Percentiles rank a stretch among this genome's conserved stretches.
Conservation (phyloP, 1,140 invertebrate genomes). For the Hylaeus volcanicus region DNA sequence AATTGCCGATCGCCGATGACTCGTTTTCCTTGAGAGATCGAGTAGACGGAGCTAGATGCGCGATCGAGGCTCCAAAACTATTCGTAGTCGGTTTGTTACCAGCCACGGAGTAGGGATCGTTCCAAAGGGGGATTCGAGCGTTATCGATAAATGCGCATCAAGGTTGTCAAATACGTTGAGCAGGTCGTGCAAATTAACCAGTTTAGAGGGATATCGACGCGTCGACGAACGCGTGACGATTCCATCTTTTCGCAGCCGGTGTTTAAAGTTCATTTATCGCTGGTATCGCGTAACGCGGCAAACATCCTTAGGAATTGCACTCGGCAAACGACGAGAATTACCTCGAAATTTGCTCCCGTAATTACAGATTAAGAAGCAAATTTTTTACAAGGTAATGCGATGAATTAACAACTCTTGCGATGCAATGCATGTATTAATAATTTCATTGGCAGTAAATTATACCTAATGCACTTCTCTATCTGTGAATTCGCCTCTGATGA, state of each 20-base stretch:
- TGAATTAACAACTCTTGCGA: no score
- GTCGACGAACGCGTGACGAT: background rate
- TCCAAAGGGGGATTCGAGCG: background rate
- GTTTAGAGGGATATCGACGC: background rate
- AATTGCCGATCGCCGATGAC: background rate
- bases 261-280: slow-evolving; percentile 15
- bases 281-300: background rate
- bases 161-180: slow-evolving; percentile 20
- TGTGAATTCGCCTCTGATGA: no score
- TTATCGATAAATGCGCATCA: slow-evolving; percentile 16
- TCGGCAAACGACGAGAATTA: no score
- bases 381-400: no score
- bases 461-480: no score
- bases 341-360: no score
- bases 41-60: background rate
- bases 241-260: background rate
- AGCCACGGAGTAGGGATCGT: background rate
- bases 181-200: background rate
- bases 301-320: background rate
- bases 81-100: background rate
- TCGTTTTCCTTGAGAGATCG: slow-evolving; percentile 45
- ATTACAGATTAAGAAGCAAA: no score
- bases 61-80: slow-evolving; percentile 16
- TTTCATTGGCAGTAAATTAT: no score
- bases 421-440: no score